These are phyloP conservation scores for Cyphomyrus discorhynchus DNA, from an alignment of 2,113 vertebrate genomes.

Conservation along the genomic window DNA sequence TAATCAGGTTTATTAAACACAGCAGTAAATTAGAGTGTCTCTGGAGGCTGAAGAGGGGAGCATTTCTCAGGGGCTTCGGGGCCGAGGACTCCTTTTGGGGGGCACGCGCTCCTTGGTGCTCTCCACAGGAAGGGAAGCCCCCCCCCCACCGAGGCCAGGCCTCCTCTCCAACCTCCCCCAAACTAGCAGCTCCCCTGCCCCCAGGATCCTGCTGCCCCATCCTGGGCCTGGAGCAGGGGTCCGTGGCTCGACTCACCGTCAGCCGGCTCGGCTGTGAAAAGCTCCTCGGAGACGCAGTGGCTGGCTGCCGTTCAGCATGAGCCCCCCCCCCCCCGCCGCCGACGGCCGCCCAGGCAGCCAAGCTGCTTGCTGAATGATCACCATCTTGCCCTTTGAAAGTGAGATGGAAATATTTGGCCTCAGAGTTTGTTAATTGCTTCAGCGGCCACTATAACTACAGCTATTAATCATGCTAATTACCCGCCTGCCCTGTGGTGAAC, in stretches of 20 bases:
- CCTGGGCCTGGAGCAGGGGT: too few relatives aligned
- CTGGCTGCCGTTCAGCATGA: not conserved
- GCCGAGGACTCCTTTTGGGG: not conserved
- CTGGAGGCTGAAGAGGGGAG: too few relatives aligned
- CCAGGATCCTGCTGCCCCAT: not conserved
- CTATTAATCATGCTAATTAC: constrained; percentile 56
- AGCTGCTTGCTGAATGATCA: constrained; percentile 33
- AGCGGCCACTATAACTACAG: constrained; percentile 31
- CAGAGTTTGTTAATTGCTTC: constrained; percentile 49
- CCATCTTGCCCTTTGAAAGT: constrained; percentile 34
- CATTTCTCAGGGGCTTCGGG: not conserved
- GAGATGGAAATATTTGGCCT: constrained; percentile 40
- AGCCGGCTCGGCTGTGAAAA: not conserved
- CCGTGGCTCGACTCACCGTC: not conserved
- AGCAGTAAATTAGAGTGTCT: not conserved
- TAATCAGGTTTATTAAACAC: not conserved
- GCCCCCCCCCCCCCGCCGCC: not conserved
- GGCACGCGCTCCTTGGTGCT: too few relatives aligned
- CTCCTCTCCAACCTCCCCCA: not conserved
- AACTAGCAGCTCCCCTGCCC: not conserved
- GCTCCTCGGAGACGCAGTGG: not conserved
- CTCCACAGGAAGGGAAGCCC: too few relatives aligned
- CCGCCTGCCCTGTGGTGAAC: constrained; percentile 27
- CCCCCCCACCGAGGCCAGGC: too few relatives aligned
- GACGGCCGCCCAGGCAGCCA: constrained; percentile 9